phyloP scores from a whole-genome alignment of 1,140 invertebrate genomes.

The Drosophila saltans region DNA sequence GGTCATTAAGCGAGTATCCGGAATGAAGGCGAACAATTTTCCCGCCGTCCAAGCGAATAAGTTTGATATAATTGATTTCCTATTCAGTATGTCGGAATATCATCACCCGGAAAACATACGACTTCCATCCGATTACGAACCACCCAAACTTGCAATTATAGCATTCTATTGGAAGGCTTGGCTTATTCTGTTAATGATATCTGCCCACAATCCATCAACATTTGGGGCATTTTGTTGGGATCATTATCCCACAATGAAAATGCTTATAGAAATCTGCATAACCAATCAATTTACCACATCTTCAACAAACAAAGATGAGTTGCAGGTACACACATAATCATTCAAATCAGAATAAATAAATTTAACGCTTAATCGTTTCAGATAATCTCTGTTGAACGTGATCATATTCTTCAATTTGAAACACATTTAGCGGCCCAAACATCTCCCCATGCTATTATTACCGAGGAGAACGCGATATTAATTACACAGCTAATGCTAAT shows the following conservation, averaged over 20 bases:
- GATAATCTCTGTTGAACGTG: constrained; percentile 89
- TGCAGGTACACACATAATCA: constrained; percentile 55
- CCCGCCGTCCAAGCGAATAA: constrained; percentile 90
- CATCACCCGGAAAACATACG: constrained; percentile 96
- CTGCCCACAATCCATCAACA: constrained; percentile 94
- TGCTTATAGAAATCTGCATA: constrained; percentile 98
- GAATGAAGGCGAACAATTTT: constrained; percentile 87
- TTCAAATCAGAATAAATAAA: no score
- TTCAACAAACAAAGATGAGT: constrained; percentile 68
- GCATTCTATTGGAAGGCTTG: constrained; percentile 97
- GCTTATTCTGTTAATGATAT: constrained; percentile 94
- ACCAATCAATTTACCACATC: constrained; percentile 87
- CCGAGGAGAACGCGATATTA: constrained; percentile 94
- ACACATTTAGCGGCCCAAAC: constrained; percentile 95
- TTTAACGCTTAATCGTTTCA: constrained; percentile 76
- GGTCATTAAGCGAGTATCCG: constrained; percentile 92
- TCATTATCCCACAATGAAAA: constrained; percentile 95
- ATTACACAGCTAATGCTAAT: constrained; percentile 92
- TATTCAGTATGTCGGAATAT: constrained; percentile 96
- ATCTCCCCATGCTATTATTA: constrained; percentile 91
- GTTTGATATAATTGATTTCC: constrained; percentile 93
- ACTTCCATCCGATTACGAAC: constrained; percentile 91
- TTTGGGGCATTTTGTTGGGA: constrained; percentile 95
- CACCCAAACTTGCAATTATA: constrained; percentile 95
- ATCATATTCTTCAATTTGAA: constrained; percentile 96